Evolutionary conservation across 2,888 invertebrate species (phyloP).

Genomic region (Micoletzkya japonica): DNA sequence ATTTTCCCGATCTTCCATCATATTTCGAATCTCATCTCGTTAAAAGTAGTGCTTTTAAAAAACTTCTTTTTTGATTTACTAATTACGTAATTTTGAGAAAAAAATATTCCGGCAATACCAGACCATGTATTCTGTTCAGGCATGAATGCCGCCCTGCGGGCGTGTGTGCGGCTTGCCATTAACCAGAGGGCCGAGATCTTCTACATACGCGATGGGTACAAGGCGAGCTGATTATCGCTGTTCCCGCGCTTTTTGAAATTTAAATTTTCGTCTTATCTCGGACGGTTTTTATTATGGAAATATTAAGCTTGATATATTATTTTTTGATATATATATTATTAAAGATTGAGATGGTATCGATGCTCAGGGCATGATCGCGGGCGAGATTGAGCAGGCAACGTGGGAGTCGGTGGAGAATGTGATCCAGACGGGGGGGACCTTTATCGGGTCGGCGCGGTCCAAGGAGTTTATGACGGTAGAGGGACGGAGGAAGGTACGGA

Average conservation of each 20-base stretch:
- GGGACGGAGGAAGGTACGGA: conserved; percentile 82
- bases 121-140: conserved; percentile 70
- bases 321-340: too few relatives aligned
- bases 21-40: background rate
- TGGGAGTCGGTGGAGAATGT: conserved; percentile 96
- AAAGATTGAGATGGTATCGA: background rate
- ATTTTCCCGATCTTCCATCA: background rate
- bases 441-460: conserved; percentile 95
- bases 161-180: conserved; percentile 94
- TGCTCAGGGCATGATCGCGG: conserved; percentile 32
- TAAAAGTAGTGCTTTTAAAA: background rate
- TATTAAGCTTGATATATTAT: too few relatives aligned
- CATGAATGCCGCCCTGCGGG: conserved; percentile 96
- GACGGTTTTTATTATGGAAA: too few relatives aligned
- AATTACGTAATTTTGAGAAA: background rate
- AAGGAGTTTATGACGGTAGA: conserved; percentile 82
- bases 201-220: conserved; percentile 81
- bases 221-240: too few relatives aligned
- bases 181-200: conserved; percentile 91
- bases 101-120: background rate
- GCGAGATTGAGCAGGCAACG: conserved; percentile 85
- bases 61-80: background rate
- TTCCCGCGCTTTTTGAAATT: too few relatives aligned
- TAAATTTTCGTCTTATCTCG: too few relatives aligned
- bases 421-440: conserved; percentile 93